These are phyloP conservation scores for Nilaparvata lugens DNA, from an alignment of 1,140 invertebrate genomes.

Conservation along the genomic window DNA sequence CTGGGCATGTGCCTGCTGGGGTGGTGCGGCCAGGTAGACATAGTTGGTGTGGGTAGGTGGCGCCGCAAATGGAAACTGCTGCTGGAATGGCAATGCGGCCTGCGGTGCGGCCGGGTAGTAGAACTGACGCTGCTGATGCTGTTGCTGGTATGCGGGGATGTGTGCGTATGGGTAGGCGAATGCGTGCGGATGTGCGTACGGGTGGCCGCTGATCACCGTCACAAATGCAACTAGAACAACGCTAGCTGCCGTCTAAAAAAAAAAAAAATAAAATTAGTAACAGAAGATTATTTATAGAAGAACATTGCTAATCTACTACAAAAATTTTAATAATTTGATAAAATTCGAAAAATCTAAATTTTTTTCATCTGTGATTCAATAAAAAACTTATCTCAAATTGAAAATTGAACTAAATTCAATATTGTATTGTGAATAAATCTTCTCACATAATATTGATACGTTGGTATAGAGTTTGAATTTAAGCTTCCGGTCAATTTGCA, in stretches of 20 bases:
- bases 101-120: neutral
- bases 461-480: too few relatives aligned
- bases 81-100: neutral
- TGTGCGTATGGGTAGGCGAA: neutral
- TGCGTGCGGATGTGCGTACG: neutral
- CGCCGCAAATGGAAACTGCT: neutral
- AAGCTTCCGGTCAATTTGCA: too few relatives aligned
- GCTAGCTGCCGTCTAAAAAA: neutral
- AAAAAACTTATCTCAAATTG: too few relatives aligned
- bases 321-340: too few relatives aligned
- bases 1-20: neutral
- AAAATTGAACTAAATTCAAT: too few relatives aligned
- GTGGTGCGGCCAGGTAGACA: neutral
- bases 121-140: neutral
- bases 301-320: too few relatives aligned
- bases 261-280: neutral
- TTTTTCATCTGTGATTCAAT: too few relatives aligned
- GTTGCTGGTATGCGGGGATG: neutral
- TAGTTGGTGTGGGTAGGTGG: neutral
- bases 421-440: too few relatives aligned
- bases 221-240: neutral
- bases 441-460: too few relatives aligned
- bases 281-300: too few relatives aligned
- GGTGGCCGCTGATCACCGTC: neutral
- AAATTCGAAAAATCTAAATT: too few relatives aligned